phyloP scores from a whole-genome alignment of 2,797 vertebrate genomes.

The Pangasius krempfi region DNA sequence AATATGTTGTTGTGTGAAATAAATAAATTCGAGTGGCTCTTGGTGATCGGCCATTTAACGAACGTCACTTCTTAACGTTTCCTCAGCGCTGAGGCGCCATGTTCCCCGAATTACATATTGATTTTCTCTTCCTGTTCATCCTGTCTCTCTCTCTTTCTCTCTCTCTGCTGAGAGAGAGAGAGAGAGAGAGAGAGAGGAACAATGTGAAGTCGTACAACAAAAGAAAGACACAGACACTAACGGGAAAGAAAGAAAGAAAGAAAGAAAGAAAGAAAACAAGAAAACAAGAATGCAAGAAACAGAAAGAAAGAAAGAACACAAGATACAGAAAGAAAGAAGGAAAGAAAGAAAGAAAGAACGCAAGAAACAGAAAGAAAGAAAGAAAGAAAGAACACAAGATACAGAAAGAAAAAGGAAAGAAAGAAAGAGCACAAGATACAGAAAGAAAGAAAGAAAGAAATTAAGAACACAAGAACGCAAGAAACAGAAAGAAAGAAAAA shows the following conservation, averaged over 20 bases:
- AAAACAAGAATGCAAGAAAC: too few relatives aligned
- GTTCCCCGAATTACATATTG: not conserved
- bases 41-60: not conserved
- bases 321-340: not conserved
- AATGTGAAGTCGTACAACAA: not conserved
- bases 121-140: not conserved
- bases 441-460: too few relatives aligned
- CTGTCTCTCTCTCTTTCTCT: not conserved
- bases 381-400: not conserved
- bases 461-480: too few relatives aligned
- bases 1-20: not conserved
- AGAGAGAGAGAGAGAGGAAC: not conserved
- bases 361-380: not conserved
- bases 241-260: not conserved
- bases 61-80: not conserved
- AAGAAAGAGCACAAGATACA: too few relatives aligned
- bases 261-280: not conserved
- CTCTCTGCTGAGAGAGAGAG: not conserved
- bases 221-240: too few relatives aligned
- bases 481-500: too few relatives aligned
- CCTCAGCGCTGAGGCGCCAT: not conserved
- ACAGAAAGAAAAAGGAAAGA: too few relatives aligned
- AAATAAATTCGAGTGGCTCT: not conserved
- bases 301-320: not conserved
- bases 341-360: not conserved